phyloP scores from a whole-genome alignment of 1,140 invertebrate genomes.

The Cydia strobilella region DNA sequence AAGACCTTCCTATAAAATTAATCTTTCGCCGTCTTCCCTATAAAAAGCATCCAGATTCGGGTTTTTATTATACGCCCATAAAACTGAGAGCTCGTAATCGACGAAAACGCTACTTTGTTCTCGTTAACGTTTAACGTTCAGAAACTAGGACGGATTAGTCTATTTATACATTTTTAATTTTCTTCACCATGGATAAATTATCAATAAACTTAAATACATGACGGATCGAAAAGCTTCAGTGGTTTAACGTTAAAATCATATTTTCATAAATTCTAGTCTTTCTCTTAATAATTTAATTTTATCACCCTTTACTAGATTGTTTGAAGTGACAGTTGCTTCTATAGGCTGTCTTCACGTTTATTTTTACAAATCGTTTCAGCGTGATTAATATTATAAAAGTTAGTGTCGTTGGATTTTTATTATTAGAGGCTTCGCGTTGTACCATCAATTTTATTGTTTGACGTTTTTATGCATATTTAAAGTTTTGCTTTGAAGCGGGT shows the following conservation, averaged over 20 bases:
- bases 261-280: not conserved
- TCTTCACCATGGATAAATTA: slow-evolving; percentile 36
- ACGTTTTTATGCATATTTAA: slow-evolving; percentile 79
- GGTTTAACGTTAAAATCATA: slow-evolving; percentile 9
- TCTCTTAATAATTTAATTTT: slow-evolving; percentile 14
- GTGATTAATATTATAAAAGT: slow-evolving; percentile 55
- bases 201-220: not conserved
- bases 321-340: slow-evolving; percentile 28
- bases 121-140: slow-evolving; percentile 49
- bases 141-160: slow-evolving; percentile 36
- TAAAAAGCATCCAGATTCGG: slow-evolving; percentile 61
- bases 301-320: slow-evolving; percentile 26
- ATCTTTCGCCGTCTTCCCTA: slow-evolving; percentile 57
- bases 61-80: slow-evolving; percentile 71
- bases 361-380: slow-evolving; percentile 71
- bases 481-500: slow-evolving; percentile 73
- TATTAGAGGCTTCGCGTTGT: slow-evolving; percentile 49
- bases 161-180: slow-evolving; percentile 50
- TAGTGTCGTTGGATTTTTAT: slow-evolving; percentile 69
- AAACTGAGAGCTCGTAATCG: slow-evolving; percentile 68
- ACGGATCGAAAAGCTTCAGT: not conserved
- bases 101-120: slow-evolving; percentile 62
- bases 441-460: slow-evolving; percentile 72
- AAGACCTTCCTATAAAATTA: slow-evolving; percentile 52
- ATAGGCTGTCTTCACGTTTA: slow-evolving; percentile 62